Evolutionary conservation across 2,888 invertebrate species (phyloP).

Genomic region (Andrena marginata): DNA sequence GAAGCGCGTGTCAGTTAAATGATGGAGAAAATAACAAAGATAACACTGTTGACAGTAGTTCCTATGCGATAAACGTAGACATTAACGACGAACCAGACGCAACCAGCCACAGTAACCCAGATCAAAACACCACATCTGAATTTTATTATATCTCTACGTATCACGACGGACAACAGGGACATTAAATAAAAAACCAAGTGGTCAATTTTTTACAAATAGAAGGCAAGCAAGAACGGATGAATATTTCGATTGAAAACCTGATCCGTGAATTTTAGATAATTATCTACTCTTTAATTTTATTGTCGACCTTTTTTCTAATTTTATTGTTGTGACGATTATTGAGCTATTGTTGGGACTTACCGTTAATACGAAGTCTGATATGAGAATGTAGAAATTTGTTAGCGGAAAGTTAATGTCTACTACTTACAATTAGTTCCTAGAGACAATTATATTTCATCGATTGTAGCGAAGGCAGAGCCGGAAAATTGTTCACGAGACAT

Average conservation of each 20-base stretch:
- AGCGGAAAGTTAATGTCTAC: neutral
- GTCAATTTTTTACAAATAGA: neutral
- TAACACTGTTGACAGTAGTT: slow-evolving; percentile 32
- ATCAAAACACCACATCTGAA: slow-evolving; percentile 2
- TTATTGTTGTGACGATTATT: neutral
- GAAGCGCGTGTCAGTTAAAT: slow-evolving; percentile 14
- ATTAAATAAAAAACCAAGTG: neutral
- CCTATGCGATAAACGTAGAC: slow-evolving; percentile 56
- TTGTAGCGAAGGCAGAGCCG: neutral
- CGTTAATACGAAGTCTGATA: neutral
- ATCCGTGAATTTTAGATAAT: neutral
- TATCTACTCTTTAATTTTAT: neutral
- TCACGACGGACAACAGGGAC: neutral
- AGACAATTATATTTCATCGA: neutral
- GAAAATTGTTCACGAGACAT: neutral
- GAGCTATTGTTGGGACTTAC: neutral
- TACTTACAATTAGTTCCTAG: neutral
- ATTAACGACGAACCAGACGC: slow-evolving; percentile 37
- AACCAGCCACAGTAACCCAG: neutral
- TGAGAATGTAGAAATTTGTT: neutral
- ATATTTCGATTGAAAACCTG: neutral
- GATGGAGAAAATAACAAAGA: slow-evolving; percentile 40
- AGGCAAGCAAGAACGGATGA: neutral
- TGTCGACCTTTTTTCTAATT: neutral
- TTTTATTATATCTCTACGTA: neutral